Evolutionary conservation across 2,888 invertebrate species (phyloP), one percentile per base, ranked within the genome.

Genomic region (Ctena decussata): DNA sequence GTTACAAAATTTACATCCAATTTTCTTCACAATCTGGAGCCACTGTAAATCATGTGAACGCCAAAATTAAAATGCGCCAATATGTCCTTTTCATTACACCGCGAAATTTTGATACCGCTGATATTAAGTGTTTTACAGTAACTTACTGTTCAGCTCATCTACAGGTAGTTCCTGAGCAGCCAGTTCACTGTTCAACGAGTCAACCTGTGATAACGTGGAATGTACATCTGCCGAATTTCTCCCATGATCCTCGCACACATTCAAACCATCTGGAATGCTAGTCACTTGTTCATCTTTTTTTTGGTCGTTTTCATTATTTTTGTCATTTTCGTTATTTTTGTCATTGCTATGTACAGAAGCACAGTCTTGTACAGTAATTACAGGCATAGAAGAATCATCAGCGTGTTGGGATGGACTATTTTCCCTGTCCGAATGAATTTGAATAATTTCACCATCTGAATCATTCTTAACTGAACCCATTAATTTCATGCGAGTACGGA

Each of bases 171-270:
- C 84, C 37, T 79, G 80, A 37, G 69, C 78, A 5, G 81, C 84
- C 69, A 86, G 49, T 80, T 89, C 89, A 80, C 88, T 87, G 70
- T 91, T 74, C 35, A 89, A 82, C 35, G 89, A 91, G 69, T 89
- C 89, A 21, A 90, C 84, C 53, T 87, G 86, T 41, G 91, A 89
- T 72, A 89, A 81, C 41, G 89, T 91, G 82, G 89, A 89, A 88
- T 88, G 88, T 89, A 86, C 83, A 87, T 91, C 88, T 70, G 77
- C 86, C 32, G 81, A 78, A 49, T 74, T 77, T 32, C 70, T 46
- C 35, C 78, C 77, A 32, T 79, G 84, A 74, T 86, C 88, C 81
- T 44, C 77, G 39, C 44, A 30, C 44, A 60, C 71, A 74, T 69
- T 72, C 35, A 35, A 46, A 37, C 44, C 37, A 24, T 80, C 44